Base-by-base conservation (phyloP, 1,140 invertebrate genomes). In the Antheraea pernyi region DNA sequence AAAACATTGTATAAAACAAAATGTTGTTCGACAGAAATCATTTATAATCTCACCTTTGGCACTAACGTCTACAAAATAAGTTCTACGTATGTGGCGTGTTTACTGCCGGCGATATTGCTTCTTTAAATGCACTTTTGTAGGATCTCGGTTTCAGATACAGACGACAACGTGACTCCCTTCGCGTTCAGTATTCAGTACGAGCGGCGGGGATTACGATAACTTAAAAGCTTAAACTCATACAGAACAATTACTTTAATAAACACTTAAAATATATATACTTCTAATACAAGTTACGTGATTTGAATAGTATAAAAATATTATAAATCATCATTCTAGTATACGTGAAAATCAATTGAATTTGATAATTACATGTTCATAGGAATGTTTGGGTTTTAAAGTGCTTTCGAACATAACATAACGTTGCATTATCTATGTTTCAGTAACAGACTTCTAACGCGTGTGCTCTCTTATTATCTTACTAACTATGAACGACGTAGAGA, bases 71-170 rank as follows among this genome's bases (percentile, higher is more conserved):
- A 61, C 46, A 58, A 71, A 70, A 42, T 60, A 9, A 68, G 46
- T 6, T 48, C 30, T 19, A 62, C 59, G n/a, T 48, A 75, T 75
- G 76, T 75, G 48, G 69, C 74, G 61, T 82, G 80, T 80, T 82
- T 79, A 81, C 86, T 84, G 80, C 82, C 77, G 70, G 80, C 77
- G 73, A 77, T 75, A 75, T 79, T 75, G 75, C 77, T 73, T 78
- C 73, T 83, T 82, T 85, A 86, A 83, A 86, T 85, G 82, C 83
- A 84, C 84, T 81, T 84, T 84, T 77, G 79, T 81, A 85, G 79
- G 80, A 75, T 82, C 71, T 81, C 76, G 11, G 13, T 64, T 19
- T 61, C 58, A 72, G 84, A 84, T 81, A 81, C 70, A 73, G 82
- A 85, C 83, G 72, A 83, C 78, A 81, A 36, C 22, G 22, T 16